Conservation (phyloP, 2,113 vertebrate genomes). For the Bostrychus sinensis region DNA sequence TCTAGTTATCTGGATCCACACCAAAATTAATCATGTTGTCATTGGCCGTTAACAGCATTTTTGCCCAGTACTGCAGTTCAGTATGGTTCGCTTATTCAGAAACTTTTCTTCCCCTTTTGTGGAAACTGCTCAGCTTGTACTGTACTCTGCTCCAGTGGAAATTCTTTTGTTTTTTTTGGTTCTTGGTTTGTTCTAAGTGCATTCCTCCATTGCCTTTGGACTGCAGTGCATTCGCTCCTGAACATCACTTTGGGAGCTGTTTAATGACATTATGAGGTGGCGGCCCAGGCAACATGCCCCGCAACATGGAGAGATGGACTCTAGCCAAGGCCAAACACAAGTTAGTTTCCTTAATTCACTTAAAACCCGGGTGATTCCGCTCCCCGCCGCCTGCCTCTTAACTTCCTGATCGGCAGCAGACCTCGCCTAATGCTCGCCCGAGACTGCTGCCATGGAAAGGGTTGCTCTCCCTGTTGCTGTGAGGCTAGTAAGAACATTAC, state of each 20-base stretch:
- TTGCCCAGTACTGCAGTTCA: too few species aligned
- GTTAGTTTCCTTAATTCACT: slow-evolving; percentile 72
- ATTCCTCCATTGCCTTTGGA: slow-evolving; percentile 11
- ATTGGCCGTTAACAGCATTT: too few species aligned
- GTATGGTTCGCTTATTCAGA: too few species aligned
- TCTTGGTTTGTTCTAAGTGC: slow-evolving; percentile 27
- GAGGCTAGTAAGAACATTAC: slow-evolving; percentile 64
- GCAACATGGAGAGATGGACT: slow-evolving; percentile 53
- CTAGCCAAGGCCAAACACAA: slow-evolving; percentile 51
- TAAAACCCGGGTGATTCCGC: slow-evolving; percentile 42
- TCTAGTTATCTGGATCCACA: too few species aligned
- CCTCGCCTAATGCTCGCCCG: slow-evolving; percentile 45
- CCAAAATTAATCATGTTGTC: too few species aligned
- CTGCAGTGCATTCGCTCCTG: slow-evolving; percentile 18
- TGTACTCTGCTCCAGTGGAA: not conserved
- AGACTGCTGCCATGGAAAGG: slow-evolving; percentile 41
- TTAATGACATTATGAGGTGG: slow-evolving; percentile 71
- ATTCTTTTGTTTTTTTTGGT: slow-evolving; percentile 12
- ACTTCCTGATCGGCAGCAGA: slow-evolving; percentile 37
- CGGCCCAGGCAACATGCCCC: slow-evolving; percentile 51
- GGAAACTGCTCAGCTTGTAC: not conserved
- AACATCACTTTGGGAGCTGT: slow-evolving; percentile 60
- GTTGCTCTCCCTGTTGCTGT: slow-evolving; percentile 50
- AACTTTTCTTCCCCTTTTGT: too few species aligned
- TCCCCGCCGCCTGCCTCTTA: slow-evolving; percentile 50